Evolutionary conservation across 2,888 invertebrate species (phyloP), one percentile per base, ranked within the genome.

Genomic region (Tryphoninae sp.): DNA sequence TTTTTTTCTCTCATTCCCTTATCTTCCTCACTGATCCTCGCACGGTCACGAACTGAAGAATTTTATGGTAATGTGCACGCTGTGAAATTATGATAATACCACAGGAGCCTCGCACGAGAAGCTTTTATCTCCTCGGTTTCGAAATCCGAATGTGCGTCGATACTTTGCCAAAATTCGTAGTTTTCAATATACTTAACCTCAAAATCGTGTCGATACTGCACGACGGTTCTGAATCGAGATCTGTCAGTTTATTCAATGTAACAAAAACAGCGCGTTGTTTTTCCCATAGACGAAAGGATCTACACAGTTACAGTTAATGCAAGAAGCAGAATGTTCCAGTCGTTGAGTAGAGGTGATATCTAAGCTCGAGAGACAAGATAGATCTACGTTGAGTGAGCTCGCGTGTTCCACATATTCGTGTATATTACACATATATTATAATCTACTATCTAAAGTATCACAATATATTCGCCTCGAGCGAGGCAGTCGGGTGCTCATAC

Each of bases 311-410:
- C 0, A 40, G 49, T 33, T 2, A 58, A 26, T 19, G 11, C 9
- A 61, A 16, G 58, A 49, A 26, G 19, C 40, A 4, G 33, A 62
- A 22, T 42, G 58, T 67, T 33, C 33, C 33, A 42, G 49, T 55
- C 33, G 49, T 23, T 16, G 53, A 9, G 16, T n/a, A 16, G 49
- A 22, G 58, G 19, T 4, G 9, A 69, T 64, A 80, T 49, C 23
- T 23, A 19, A 49, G 40, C 16, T 33, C 19, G 62, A 53, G 62
- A 61, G 67, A 64, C 68, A 55, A 77, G 81, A 81, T 81, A 78
- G 69, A 77, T 77, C 68, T 40, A 59, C 64, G 69, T 73, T 78
- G 58, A 81, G 73, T 68, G 73, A 78, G 81, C 77, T 78, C 77
- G 80, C 77, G 80, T 81, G 77, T 81, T 81, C 62, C 69, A 13